phyloP scores from a whole-genome alignment of 1,140 invertebrate species.

The Tetranychus cinnabarinus region DNA sequence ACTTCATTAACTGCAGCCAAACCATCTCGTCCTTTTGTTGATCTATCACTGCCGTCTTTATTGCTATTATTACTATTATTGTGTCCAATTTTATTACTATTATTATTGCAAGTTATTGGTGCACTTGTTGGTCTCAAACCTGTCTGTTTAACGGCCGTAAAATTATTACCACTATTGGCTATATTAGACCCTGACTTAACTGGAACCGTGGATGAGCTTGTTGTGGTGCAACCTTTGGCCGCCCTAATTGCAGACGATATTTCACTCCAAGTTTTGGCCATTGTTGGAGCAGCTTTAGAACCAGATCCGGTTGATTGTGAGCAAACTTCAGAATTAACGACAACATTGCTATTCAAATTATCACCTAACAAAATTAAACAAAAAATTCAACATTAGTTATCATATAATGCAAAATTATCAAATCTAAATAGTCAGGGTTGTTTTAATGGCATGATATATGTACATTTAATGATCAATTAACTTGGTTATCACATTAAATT shows the following conservation, averaged over 20 bases:
- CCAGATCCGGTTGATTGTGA: background rate
- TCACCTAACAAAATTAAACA: no score
- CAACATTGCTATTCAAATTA: no score
- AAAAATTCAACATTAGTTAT: no score
- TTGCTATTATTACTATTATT: background rate
- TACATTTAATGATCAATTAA: no score
- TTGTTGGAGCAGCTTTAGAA: slow-evolving; percentile 1
- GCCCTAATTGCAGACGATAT: slow-evolving; percentile 2
- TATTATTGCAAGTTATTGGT: background rate
- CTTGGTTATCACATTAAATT: no score
- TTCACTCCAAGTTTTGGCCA: slow-evolving; percentile 3
- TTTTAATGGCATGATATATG: no score
- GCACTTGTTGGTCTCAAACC: background rate
- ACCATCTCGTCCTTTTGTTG: slow-evolving; percentile 2
- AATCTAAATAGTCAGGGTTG: no score
- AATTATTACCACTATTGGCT: background rate
- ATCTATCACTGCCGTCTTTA: slow-evolving; percentile 5
- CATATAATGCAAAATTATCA: no score
- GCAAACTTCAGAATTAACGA: background rate
- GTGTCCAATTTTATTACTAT: background rate
- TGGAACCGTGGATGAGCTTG: background rate
- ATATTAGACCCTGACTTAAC: background rate
- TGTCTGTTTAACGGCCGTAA: background rate
- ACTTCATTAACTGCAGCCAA: slow-evolving; percentile 13
- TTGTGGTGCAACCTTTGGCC: background rate